These are phyloP conservation scores for Perizoma affinitatum DNA, from an alignment of 2,888 invertebrate genomes.

Conservation along the genomic window DNA sequence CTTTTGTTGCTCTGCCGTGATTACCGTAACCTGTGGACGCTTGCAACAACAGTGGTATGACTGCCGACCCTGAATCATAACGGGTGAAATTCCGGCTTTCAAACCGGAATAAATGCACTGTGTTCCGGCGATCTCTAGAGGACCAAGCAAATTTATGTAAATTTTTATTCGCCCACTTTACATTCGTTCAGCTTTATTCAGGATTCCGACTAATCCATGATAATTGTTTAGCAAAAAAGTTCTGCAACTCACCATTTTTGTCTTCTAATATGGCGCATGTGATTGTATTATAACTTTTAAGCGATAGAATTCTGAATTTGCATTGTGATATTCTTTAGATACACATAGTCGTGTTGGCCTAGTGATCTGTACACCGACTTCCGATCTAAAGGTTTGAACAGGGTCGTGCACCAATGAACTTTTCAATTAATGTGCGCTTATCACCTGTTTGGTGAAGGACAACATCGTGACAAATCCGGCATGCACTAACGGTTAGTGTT, in stretches of 20 bases:
- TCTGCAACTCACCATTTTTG: slow-evolving; percentile 34
- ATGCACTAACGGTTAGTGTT: too few relatives aligned
- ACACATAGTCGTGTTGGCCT: too few relatives aligned
- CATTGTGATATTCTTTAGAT: slow-evolving; percentile 7
- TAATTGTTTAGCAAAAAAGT: slow-evolving; percentile 61
- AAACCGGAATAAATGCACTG: not conserved
- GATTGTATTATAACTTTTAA: slow-evolving; percentile 29
- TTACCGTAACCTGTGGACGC: too few relatives aligned
- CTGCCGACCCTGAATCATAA: too few relatives aligned
- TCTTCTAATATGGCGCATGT: slow-evolving; percentile 11
- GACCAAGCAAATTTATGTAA: slow-evolving; percentile 37
- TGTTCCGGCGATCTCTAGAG: slow-evolving; percentile 19
- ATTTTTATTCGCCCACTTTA: slow-evolving; percentile 36
- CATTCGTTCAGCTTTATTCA: slow-evolving; percentile 34
- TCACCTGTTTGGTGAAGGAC: too few relatives aligned
- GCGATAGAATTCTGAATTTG: slow-evolving; percentile 11
- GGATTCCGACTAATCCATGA: slow-evolving; percentile 54
- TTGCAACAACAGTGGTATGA: too few relatives aligned
- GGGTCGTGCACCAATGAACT: too few relatives aligned
- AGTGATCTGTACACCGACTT: too few relatives aligned
- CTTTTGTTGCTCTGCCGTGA: too few relatives aligned
- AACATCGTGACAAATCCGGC: too few relatives aligned
- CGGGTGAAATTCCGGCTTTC: not conserved
- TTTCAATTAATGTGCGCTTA: too few relatives aligned
- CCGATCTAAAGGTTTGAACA: too few relatives aligned